Evolutionary conservation across 2,888 invertebrate genomes (phyloP), one percentile per base, ranked within the genome.

Genomic region (Arenicola marina): DNA sequence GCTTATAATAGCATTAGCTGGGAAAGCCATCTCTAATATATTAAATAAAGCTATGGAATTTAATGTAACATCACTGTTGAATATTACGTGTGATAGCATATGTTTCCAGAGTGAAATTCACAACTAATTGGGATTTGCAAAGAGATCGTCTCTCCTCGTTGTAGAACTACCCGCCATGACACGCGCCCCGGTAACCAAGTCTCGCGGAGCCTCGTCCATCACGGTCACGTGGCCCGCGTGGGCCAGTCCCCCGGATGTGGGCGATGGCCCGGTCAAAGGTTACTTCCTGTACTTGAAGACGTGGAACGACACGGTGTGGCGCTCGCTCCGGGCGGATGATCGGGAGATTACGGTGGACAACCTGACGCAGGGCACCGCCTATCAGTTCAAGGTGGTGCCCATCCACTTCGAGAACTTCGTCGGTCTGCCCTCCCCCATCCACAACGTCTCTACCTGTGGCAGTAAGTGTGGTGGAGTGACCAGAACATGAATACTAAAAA

Each of bases 121-220:
- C n/a, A n/a, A n/a, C n/a, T n/a, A n/a, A n/a, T n/a, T n/a, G n/a
- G n/a, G n/a, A n/a, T n/a, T n/a, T n/a, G n/a, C n/a, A n/a, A n/a
- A n/a, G n/a, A n/a, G n/a, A n/a, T n/a, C n/a, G n/a, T n/a, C n/a
- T 55, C 26, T 28, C 21, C 33, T 21, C 32, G 32, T 45, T 34
- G 24, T 55, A 71, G 71, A 62, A 48, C 58, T 67, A 7, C 71
- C 71, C 11, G 29, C 45, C 32, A 34, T 71, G 48, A 59, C 62
- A 28, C 29, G 56, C 18, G 46, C 59, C 2, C 69, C 69, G 1
- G 11, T 24, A 43, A 24, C 61, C 15, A 45, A 34, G 15, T 53
- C 38, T 21, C 59, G 69, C 29, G 60, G 56, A 28, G 51, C 58
- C 7, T 56, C 51, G 2, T 62, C 63, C 7, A 32, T 71, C 24